Conservation (phyloP, 2,113 vertebrate genomes). For the Myodes glareolus region DNA sequence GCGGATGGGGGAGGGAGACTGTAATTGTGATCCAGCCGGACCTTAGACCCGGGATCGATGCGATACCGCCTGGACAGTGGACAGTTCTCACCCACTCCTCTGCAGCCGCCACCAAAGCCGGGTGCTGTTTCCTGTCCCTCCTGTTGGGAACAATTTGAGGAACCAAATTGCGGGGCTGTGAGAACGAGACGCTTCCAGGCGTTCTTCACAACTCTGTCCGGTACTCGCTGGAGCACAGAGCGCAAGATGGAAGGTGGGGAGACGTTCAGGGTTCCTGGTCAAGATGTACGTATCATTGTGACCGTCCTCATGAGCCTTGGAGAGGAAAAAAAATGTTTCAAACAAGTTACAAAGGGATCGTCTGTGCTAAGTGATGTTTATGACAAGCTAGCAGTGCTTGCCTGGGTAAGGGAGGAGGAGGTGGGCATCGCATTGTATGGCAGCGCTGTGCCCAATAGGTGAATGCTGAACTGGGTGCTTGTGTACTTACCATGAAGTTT, state of each 20-base stretch:
- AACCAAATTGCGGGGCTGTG: slow-evolving; percentile 34
- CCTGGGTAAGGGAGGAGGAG: neutral
- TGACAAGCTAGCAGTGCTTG: neutral
- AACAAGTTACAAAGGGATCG: neutral
- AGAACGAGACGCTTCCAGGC: neutral
- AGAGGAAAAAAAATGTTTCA: neutral
- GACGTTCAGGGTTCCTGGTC: neutral
- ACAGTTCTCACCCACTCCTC: neutral
- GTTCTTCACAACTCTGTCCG: neutral
- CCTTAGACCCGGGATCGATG: slow-evolving; percentile 44
- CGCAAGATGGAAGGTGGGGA: neutral
- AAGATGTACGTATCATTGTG: neutral
- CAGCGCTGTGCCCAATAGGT: neutral
- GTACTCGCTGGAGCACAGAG: neutral
- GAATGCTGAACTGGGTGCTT: neutral
- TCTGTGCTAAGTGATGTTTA: neutral
- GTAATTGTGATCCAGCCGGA: neutral
- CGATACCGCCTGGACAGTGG: neutral
- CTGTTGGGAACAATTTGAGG: slow-evolving; percentile 70
- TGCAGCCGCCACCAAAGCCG: neutral
- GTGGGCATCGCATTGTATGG: neutral
- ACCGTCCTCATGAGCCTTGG: neutral
- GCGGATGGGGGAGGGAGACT: neutral
- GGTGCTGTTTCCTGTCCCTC: slow-evolving; percentile 66
- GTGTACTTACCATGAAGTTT: neutral